These are phyloP conservation scores for Chaetorhynchus papuensis DNA, from an alignment of 2,113 vertebrate genomes.

Conservation along the genomic window DNA sequence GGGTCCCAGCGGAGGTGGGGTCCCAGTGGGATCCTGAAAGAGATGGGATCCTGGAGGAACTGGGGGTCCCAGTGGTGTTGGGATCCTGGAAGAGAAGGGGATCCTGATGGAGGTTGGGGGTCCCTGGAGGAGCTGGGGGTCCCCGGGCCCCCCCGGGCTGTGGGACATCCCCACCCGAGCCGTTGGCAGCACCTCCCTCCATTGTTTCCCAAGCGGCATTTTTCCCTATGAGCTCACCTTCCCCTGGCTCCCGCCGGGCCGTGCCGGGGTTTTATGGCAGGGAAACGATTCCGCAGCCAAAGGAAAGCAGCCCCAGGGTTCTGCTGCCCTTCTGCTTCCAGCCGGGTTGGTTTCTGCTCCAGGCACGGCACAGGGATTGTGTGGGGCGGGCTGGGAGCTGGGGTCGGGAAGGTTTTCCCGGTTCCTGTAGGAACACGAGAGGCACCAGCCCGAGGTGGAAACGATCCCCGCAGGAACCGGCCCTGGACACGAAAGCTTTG, in stretches of 20 bases:
- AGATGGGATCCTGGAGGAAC: too few relatives aligned
- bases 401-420: fast-evolving
- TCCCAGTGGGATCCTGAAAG: too few relatives aligned
- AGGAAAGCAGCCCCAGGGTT: not conserved
- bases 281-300: not conserved
- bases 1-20: too few relatives aligned
- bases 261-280: not conserved
- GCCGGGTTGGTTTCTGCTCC: not conserved
- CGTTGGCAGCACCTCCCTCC: slow-evolving; percentile 38
- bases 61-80: too few relatives aligned
- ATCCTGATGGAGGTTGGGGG: not conserved
- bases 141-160: not conserved
- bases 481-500: not conserved
- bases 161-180: not conserved
- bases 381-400: not conserved
- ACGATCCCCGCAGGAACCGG: not conserved
- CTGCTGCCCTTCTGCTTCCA: not conserved
- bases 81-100: not conserved
- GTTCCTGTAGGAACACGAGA: not conserved
- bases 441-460: not conserved
- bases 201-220: not conserved
- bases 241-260: not conserved
- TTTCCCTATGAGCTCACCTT: slow-evolving; percentile 5
- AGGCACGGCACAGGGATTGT: not conserved
- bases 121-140: not conserved